phyloP scores from a whole-genome alignment of 2,888 invertebrate genomes.

The Eupithecia exiguata region DNA sequence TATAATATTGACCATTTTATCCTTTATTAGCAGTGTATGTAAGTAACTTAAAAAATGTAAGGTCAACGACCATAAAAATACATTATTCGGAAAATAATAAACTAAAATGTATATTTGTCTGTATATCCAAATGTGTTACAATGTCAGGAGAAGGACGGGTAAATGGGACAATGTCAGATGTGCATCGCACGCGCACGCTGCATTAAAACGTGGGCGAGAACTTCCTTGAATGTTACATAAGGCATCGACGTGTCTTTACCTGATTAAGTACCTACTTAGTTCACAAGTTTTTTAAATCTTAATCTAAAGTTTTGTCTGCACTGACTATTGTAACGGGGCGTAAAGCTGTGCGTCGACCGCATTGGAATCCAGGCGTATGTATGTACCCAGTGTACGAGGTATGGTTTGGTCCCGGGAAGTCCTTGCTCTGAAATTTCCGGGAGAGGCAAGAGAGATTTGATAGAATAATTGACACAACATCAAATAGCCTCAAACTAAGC shows the following conservation, averaged over 20 bases:
- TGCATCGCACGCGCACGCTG: constrained; percentile 48
- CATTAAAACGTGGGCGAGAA: constrained; percentile 10
- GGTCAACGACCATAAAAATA: not conserved
- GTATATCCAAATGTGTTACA: constrained; percentile 55
- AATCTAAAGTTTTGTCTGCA: no score
- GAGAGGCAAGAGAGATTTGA: no score
- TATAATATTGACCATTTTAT: no score
- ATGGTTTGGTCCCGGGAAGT: no score
- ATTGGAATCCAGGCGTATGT: no score
- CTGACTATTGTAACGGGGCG: no score
- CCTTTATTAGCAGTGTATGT: not conserved
- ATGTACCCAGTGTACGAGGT: no score
- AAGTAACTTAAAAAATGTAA: not conserved
- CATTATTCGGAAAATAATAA: not conserved
- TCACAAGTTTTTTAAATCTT: no score
- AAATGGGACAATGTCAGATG: constrained; percentile 67
- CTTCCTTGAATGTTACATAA: constrained; percentile 19
- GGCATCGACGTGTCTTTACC: not conserved
- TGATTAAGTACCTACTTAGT: not conserved
- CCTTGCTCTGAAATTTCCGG: no score
- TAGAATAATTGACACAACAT: no score
- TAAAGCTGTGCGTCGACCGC: no score
- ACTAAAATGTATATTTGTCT: not conserved
- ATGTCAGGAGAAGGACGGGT: constrained; percentile 65
- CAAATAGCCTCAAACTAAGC: no score